These are phyloP conservation scores for Syngnathus rostellatus DNA, from an alignment of 2,797 vertebrate genomes.

Conservation along the genomic window DNA sequence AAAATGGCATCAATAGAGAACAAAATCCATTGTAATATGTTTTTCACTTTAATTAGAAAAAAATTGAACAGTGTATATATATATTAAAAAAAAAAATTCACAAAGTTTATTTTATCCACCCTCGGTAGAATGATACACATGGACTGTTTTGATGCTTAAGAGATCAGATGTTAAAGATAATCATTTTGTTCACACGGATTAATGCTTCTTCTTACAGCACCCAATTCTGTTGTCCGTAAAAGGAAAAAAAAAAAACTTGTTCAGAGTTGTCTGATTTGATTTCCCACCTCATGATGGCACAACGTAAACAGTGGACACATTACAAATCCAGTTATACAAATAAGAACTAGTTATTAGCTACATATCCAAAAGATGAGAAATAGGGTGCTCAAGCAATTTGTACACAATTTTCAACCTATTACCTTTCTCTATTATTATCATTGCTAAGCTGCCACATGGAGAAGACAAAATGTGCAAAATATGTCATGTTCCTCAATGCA, in stretches of 20 bases:
- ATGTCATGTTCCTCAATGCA: slow-evolving; percentile 57
- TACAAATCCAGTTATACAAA: slow-evolving; percentile 5
- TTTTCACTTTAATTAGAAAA: slow-evolving; percentile 42
- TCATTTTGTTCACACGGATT: slow-evolving; percentile 16
- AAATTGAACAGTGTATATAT: slow-evolving; percentile 52
- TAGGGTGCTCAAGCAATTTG: slow-evolving; percentile 29
- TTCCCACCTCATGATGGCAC: background rate
- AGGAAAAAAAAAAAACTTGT: background rate
- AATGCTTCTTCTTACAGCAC: background rate
- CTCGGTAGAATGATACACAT: slow-evolving; percentile 45
- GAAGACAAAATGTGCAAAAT: slow-evolving; percentile 93
- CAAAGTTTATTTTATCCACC: slow-evolving; percentile 43
- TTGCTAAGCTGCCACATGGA: slow-evolving; percentile 92
- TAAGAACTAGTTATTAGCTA: slow-evolving; percentile 5
- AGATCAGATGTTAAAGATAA: slow-evolving; percentile 45
- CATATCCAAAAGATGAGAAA: slow-evolving; percentile 8
- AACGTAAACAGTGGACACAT: slow-evolving; percentile 8
- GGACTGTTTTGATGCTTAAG: slow-evolving; percentile 34
- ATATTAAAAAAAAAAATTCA: slow-evolving; percentile 54
- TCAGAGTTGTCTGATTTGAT: background rate
- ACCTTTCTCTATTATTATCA: slow-evolving; percentile 24
- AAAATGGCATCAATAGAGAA: background rate
- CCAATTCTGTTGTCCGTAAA: background rate
- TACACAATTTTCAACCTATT: slow-evolving; percentile 13
- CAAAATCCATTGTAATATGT: slow-evolving; percentile 24